Base-by-base conservation (phyloP, 2,113 vertebrate species). In the Campylorhamphus procurvoides region DNA sequence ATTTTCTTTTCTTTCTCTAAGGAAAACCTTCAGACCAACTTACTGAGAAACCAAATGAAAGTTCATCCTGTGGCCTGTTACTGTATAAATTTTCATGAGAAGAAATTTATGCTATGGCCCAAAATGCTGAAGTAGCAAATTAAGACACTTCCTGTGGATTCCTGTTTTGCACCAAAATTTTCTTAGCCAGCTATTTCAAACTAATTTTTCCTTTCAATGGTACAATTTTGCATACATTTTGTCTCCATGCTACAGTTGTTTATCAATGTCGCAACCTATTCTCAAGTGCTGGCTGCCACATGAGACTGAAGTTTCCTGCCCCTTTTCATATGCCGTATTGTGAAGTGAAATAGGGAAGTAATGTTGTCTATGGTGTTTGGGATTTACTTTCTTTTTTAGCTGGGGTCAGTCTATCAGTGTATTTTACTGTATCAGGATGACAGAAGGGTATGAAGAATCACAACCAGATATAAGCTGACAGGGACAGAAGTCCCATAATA, bases 201-300 rank as follows among this genome's bases (percentile, higher is more conserved):
- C 3, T 42, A 3, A 3, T 39, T 63, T 86, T 88, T 73, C 16
- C 6, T 60, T 81, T 59, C 29, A 69, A 40, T 50, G 3, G 13
- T 58, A 27, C 4, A 25, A 6, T 53, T 84, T 66, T 74, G 15
- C 6, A 77, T 31, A 13, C 0, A 28, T 44, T 89, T 56, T 69
- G 0, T 46, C 69, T 58, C 40, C 7, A 2, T 6, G 1, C 37
- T 58, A 14, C 2, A 14, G 9, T 1, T n/a, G 6, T 6, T 76
- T 74, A 55, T 58, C 19, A n/a, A 4, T 19, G 40, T 39, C 66
- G 7, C 13, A 62, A 3, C 13, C 18, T 39, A 3, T 33, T 67
- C 39, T 77, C 12, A 52, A 16, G 7, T 6, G 2, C 7, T 79
- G 72, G 14, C 12, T 73, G 12, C 6, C 12, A 9, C 15, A 22